Base-by-base conservation (phyloP, 2,888 invertebrate genomes). In the Zootermopsis nevadensis region DNA sequence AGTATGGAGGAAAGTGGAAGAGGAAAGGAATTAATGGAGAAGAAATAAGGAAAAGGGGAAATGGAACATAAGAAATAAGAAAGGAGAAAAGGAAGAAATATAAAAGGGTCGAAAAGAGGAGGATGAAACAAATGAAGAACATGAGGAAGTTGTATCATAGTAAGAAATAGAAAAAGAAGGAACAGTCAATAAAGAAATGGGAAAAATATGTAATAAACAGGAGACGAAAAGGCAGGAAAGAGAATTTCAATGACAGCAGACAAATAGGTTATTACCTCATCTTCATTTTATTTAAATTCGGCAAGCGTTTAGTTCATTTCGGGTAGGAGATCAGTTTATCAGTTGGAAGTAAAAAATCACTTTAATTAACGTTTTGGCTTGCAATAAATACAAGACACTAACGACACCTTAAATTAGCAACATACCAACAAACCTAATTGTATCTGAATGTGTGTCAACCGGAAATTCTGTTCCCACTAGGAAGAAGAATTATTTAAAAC, bases 381-480 rank as follows among this genome's bases (percentile, higher is more conserved):
- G 42, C 74, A 74, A 74, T 74, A 74, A 33, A 69, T 69, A 69
- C 69, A 33, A 33, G 33, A 69, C 2, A 66, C 66, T 30, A 69
- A 33, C 22, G 69, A 33, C 27, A 33, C 22, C 31, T 33, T 33
- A 22, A 24, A 69, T 33, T 69, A 74, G 8, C 74, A 24, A 74
- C 74, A 74, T 74, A 42, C 42, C n/a, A 74, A 38, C 74, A 24
- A 6, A 38, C 24, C 74, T 74, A 74, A 74, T 38, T 38, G n/a
- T 38, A 74, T 74, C 66, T 66, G 66, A 79, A 79, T 79, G 66
- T 79, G 79, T 79, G 79, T 79, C 79, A 79, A 66, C 35, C 38
- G 48, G 60, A 33, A 79, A 27, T 77, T 53, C 53, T 55, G 19
- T 24, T 77, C 55, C 33, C 35, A 38, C 8, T 38, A 31, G 31